Percentiles rank a stretch among this genome's conserved stretches.
Conservation (phyloP, 2,888 invertebrate species). For the Harpagoxenus sublaevis region DNA sequence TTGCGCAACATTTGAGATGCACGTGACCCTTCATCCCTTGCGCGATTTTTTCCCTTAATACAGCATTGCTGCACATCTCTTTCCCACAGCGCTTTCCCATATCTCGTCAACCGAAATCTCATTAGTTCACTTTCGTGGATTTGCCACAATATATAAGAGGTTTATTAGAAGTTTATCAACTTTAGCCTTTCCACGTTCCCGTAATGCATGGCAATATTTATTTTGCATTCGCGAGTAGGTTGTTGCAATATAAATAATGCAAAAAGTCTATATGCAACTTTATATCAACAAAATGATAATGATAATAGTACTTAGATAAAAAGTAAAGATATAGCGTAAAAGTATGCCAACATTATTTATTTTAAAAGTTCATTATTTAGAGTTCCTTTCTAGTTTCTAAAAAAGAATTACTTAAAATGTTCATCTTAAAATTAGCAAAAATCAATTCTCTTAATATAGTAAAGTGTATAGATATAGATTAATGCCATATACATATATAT, state of each 20-base stretch:
- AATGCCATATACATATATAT: not conserved
- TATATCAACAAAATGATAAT: not conserved
- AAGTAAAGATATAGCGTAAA: not conserved
- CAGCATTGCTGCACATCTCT: constrained; percentile 61
- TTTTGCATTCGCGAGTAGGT: not conserved
- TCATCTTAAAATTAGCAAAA: not conserved
- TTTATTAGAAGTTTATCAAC: not conserved
- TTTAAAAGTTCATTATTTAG: not conserved
- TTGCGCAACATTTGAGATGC: constrained; percentile 54
- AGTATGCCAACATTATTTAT: not conserved
- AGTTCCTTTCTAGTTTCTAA: not conserved
- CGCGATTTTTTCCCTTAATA: constrained; percentile 43
- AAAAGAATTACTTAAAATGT: not conserved
- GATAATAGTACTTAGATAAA: not conserved
- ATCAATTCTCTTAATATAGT: not conserved
- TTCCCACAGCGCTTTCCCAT: constrained; percentile 27
- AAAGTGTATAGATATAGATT: not conserved
- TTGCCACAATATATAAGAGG: not conserved
- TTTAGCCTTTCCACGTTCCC: not conserved
- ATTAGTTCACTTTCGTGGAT: not conserved
- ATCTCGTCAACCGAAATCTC: constrained; percentile 16
- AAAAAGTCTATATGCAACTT: not conserved
- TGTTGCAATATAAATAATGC: not conserved
- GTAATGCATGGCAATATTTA: constrained; percentile 7
- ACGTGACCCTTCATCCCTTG: constrained; percentile 67